A percentile compares a stretch with the other conserved stretches of the same genome.
phyloP scores from a whole-genome alignment of 2,797 vertebrate genomes.

The Hyperoplus immaculatus region DNA sequence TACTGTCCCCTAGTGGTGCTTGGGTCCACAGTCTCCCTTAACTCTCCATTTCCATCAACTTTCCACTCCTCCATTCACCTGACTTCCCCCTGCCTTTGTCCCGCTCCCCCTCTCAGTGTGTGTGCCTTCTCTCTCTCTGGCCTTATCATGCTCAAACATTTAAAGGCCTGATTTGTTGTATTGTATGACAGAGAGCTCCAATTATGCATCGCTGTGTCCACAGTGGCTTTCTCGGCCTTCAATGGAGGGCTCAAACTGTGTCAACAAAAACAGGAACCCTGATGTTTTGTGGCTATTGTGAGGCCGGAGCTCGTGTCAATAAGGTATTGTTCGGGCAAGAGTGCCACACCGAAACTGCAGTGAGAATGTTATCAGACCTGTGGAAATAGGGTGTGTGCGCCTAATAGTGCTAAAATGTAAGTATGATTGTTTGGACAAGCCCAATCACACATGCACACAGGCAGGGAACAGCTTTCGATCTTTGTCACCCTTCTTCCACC shows the following conservation, averaged over 20 bases:
- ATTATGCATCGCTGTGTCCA: constrained; percentile 87
- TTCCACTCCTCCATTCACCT: constrained; percentile 74
- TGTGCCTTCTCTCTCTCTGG: constrained; percentile 81
- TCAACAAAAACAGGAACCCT: constrained; percentile 92
- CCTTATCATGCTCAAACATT: constrained; percentile 94
- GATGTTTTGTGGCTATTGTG: constrained; percentile 89
- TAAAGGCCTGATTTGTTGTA: constrained; percentile 88
- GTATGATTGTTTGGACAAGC: constrained; percentile 85
- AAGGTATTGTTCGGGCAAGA: constrained; percentile 89
- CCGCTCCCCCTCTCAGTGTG: constrained; percentile 66
- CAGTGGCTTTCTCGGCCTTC: constrained; percentile 83
- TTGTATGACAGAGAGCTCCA: constrained; percentile 84
- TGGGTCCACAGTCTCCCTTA: constrained; percentile 34
- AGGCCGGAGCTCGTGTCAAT: constrained; percentile 88
- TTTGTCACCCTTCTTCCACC: constrained; percentile 42
- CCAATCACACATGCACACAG: constrained; percentile 70
- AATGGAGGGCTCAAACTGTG: constrained; percentile 87
- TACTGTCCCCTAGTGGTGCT: constrained; percentile 98
- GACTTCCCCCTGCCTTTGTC: constrained; percentile 61
- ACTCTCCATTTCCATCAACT: constrained; percentile 71
- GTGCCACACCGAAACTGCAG: constrained; percentile 89
- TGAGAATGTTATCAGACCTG: constrained; percentile 93
- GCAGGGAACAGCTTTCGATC: constrained; percentile 62
- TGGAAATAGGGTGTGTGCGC: constrained; percentile 83
- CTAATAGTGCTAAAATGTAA: constrained; percentile 85